These are phyloP conservation scores for Rhadina sibilatrix DNA, from an alignment of 2,113 vertebrate species.

Conservation along the genomic window DNA sequence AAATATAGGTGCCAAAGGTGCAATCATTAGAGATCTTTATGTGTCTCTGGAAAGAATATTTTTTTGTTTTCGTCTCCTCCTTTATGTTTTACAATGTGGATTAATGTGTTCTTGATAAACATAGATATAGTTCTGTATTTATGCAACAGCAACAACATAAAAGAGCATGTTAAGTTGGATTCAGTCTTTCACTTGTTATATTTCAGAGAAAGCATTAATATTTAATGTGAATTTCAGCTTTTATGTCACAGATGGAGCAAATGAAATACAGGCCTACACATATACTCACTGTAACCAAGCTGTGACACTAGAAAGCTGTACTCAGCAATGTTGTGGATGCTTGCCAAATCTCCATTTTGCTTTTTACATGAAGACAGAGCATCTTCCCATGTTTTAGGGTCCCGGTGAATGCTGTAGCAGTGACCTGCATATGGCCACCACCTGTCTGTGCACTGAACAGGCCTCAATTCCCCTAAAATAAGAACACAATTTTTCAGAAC, in stretches of 20 bases:
- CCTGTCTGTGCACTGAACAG: conserved; percentile 74
- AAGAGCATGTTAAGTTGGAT: background rate
- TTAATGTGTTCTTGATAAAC: background rate
- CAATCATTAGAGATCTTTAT: background rate
- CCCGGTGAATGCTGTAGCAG: conserved; percentile 84
- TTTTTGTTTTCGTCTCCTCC: background rate
- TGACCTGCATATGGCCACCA: conserved; percentile 85
- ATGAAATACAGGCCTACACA: background rate
- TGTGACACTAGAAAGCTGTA: conserved; percentile 88
- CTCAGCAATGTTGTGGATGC: conserved; percentile 86
- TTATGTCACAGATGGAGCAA: background rate
- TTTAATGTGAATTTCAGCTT: background rate
- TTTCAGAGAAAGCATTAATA: background rate
- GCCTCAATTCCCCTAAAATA: conserved; percentile 34
- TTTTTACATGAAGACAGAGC: conserved; percentile 80
- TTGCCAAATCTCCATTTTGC: conserved; percentile 85
- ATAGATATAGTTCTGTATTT: background rate
- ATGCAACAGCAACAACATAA: background rate
- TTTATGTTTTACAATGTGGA: background rate
- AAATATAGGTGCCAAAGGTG: background rate
- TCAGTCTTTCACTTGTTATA: background rate
- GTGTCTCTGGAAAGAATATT: background rate
- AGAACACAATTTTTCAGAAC: background rate
- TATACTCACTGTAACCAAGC: conserved; percentile 84
- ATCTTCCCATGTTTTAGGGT: conserved; percentile 77